Evolutionary conservation across 2,888 invertebrate genomes (phyloP).

Genomic region (Unio pictorum): DNA sequence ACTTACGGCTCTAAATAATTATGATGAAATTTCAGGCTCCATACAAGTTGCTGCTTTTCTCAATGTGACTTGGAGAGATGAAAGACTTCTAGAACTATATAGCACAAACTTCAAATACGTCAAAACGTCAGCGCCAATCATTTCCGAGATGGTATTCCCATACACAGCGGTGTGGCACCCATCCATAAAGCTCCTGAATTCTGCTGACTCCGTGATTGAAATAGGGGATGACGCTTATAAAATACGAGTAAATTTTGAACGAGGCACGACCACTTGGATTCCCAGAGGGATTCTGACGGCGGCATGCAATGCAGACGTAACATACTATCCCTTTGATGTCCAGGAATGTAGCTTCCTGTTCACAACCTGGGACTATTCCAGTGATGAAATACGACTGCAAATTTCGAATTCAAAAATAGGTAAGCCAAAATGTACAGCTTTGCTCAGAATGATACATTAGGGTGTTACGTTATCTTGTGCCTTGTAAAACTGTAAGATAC

Average conservation of each 20-base stretch:
- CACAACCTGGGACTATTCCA: conserved; percentile 28
- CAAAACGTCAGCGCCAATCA: too few relatives aligned
- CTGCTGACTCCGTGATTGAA: conserved; percentile 27
- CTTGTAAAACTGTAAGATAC: too few relatives aligned
- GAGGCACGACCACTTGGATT: conserved; percentile 16
- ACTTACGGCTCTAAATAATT: too few relatives aligned
- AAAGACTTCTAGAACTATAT: too few relatives aligned
- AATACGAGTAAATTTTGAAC: conserved; percentile 9
- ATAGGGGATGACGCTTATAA: conserved; percentile 35
- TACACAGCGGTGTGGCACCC: conserved; percentile 29
- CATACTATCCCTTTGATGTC: conserved; percentile 34
- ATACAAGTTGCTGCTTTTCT: too few relatives aligned
- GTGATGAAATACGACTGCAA: conserved; percentile 19
- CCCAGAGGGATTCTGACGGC: conserved; percentile 26
- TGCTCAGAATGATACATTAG: too few relatives aligned
- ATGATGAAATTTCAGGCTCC: too few relatives aligned
- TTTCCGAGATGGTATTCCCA: too few relatives aligned
- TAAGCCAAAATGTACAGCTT: too few relatives aligned
- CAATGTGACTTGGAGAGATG: too few relatives aligned
- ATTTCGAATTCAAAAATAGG: conserved; percentile 8
- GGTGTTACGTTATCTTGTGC: too few relatives aligned
- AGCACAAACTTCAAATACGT: too few relatives aligned
- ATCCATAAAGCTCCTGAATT: conserved; percentile 25
- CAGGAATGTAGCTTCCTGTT: conserved; percentile 26
- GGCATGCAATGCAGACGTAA: conserved; percentile 32